These are phyloP conservation scores for Orientallactaga bullata DNA, from an alignment of 2,113 vertebrate genomes.

Conservation along the genomic window DNA sequence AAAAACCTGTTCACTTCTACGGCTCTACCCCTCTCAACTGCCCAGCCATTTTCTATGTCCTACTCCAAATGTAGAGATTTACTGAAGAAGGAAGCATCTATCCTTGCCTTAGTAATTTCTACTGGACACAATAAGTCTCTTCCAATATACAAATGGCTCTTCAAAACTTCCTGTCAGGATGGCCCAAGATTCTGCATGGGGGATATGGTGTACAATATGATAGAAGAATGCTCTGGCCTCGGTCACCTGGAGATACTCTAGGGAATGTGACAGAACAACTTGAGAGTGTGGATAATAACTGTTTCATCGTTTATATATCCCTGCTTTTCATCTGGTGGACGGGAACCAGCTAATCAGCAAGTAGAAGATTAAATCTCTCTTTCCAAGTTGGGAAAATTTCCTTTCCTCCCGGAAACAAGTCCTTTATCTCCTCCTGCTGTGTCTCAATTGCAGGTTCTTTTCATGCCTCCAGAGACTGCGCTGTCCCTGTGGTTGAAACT, in stretches of 20 bases:
- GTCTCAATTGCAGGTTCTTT: background rate
- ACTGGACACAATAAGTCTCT: background rate
- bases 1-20: too few species aligned
- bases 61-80: background rate
- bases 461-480: background rate
- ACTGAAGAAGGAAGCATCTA: background rate
- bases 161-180: background rate
- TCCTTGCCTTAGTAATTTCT: background rate
- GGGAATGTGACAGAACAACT: background rate
- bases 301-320: background rate
- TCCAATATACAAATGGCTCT: background rate
- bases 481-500: background rate
- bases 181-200: background rate
- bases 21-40: too few species aligned
- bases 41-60: too few species aligned
- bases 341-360: background rate
- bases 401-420: background rate
- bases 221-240: background rate
- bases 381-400: background rate
- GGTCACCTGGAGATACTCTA: background rate
- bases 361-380: background rate
- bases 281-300: background rate
- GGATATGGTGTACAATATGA: fast-evolving
- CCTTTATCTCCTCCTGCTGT: background rate
- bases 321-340: background rate